Conservation (phyloP, 1,140 invertebrate genomes). For the Thaumatotibia leucotreta region DNA sequence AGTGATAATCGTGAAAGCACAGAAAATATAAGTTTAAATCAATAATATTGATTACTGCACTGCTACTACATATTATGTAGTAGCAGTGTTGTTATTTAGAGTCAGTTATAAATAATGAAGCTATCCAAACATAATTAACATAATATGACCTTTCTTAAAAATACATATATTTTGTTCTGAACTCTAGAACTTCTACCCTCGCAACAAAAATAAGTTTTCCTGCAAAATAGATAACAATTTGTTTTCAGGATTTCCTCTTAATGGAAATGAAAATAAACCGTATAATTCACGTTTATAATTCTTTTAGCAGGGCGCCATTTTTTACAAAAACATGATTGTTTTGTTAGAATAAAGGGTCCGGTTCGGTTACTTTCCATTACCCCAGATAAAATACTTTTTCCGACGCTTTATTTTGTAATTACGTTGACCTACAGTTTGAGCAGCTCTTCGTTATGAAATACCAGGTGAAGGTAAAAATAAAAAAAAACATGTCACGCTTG, state of each 20-base stretch:
- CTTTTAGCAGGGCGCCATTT: conserved; percentile 1
- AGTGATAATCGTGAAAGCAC: too few species aligned
- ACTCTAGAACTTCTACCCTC: too few species aligned
- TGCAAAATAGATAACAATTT: neutral
- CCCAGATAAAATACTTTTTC: neutral
- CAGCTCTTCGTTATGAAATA: neutral
- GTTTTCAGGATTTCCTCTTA: neutral
- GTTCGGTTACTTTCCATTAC: neutral
- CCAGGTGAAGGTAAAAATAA: neutral
- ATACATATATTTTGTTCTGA: too few species aligned
- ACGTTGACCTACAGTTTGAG: neutral
- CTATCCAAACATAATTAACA: too few species aligned
- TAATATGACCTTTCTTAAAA: too few species aligned
- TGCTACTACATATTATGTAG: too few species aligned
- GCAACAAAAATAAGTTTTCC: too few species aligned
- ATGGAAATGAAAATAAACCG: neutral
- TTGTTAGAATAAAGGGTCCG: neutral
- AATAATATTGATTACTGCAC: too few species aligned
- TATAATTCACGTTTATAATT: neutral
- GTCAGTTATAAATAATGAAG: too few species aligned
- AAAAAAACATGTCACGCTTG: neutral
- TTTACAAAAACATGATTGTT: conserved; percentile 1
- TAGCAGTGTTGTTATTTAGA: too few species aligned
- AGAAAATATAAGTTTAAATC: too few species aligned
- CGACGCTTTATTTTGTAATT: neutral